Evolutionary conservation across 2,113 vertebrate genomes (phyloP).

Genomic region (Ivindomyrus marchei): DNA sequence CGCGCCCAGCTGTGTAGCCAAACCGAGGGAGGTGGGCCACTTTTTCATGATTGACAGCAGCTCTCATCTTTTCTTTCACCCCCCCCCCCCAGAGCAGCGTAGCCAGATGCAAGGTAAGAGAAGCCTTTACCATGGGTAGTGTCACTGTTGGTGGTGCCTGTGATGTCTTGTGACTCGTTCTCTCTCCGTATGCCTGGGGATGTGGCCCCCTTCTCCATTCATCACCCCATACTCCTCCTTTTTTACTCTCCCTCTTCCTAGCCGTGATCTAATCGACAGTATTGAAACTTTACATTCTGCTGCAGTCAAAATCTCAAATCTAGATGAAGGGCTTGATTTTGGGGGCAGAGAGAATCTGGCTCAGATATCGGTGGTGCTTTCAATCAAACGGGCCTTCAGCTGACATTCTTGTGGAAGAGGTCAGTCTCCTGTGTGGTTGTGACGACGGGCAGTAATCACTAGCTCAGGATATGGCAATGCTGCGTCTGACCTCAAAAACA

Average conservation of each 20-base stretch:
- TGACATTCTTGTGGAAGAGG: neutral
- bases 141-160: slow-evolving; percentile 34
- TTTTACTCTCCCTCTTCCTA: neutral
- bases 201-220: neutral
- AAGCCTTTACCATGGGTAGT: slow-evolving; percentile 46
- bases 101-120: slow-evolving; percentile 64
- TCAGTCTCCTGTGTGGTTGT: neutral
- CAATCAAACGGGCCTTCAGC: neutral
- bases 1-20: neutral
- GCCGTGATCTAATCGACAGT: neutral
- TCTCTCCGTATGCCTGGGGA: neutral
- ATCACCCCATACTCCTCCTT: neutral
- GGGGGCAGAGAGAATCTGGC: neutral
- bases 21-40: slow-evolving; percentile 33
- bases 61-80: slow-evolving; percentile 58
- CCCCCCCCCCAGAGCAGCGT: slow-evolving; percentile 56
- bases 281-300: neutral
- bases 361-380: neutral
- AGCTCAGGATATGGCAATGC: neutral
- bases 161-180: neutral
- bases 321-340: neutral
- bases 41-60: slow-evolving; percentile 67
- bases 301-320: slow-evolving; percentile 13
- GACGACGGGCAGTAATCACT: neutral
- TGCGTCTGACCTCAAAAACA: neutral